A percentile compares a stretch with the other conserved stretches of the same genome.
phyloP scores from a whole-genome alignment of 2,888 invertebrate genomes.

The Meteorus colon region DNA sequence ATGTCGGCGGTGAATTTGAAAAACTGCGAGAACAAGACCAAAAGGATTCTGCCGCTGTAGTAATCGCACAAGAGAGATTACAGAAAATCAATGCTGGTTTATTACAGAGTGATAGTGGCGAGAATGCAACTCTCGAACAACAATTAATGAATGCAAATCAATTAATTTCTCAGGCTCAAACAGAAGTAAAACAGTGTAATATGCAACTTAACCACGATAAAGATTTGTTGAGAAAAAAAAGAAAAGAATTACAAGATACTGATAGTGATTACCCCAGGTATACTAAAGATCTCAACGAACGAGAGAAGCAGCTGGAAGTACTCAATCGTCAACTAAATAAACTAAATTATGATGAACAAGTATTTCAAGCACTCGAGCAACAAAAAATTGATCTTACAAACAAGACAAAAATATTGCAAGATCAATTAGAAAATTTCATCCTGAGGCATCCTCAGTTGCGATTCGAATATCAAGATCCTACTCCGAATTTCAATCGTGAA shows the following conservation, averaged over 20 bases:
- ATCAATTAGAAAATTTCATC: conserved; percentile 77
- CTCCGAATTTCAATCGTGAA: conserved; percentile 80
- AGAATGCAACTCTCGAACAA: conserved; percentile 89
- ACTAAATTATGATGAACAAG: conserved; percentile 79
- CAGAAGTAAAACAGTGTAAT: conserved; percentile 84
- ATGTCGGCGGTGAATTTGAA: conserved; percentile 80
- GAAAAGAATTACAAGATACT: conserved; percentile 80
- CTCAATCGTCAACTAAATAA: conserved; percentile 76
- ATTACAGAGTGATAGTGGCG: conserved; percentile 84
- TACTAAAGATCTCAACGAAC: conserved; percentile 76
- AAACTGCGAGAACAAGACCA: conserved; percentile 81
- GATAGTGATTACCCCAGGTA: conserved; percentile 82
- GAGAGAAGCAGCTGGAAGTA: conserved; percentile 76
- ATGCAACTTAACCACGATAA: conserved; percentile 83
- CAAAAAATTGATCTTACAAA: conserved; percentile 75
- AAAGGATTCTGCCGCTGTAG: conserved; percentile 80
- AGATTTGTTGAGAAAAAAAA: conserved; percentile 79
- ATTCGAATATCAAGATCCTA: conserved; percentile 87
- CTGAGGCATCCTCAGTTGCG: conserved; percentile 76
- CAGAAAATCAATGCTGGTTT: conserved; percentile 90
- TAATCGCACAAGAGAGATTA: conserved; percentile 84
- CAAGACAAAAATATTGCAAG: conserved; percentile 76
- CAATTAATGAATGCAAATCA: conserved; percentile 90
- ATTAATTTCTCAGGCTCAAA: conserved; percentile 83
- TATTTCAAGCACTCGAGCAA: conserved; percentile 75